Evolutionary conservation across 2,113 vertebrate genomes (phyloP).

Genomic region (Zeus faber): DNA sequence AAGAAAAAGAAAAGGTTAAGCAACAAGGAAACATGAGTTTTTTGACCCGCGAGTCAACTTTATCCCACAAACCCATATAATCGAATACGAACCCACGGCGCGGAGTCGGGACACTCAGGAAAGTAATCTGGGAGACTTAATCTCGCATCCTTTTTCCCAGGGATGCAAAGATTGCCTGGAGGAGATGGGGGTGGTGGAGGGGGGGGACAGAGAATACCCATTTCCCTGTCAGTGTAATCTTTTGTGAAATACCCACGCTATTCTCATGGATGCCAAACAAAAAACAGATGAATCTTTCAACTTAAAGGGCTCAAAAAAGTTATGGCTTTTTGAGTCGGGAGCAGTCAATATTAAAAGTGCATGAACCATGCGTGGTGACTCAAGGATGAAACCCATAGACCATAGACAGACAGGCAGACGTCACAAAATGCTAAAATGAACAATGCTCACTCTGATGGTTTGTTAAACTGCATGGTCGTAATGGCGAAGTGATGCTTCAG

Average conservation of each 20-base stretch:
- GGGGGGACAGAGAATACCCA: conserved; percentile 11
- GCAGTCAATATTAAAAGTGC: no score
- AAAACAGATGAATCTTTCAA: conserved; percentile 31
- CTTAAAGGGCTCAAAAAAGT: not conserved
- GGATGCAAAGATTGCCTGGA: conserved; percentile 19
- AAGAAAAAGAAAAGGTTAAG: not conserved
- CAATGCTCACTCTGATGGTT: no score
- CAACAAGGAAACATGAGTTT: conserved; percentile 12
- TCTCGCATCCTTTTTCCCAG: conserved; percentile 29
- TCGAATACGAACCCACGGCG: conserved; percentile 35
- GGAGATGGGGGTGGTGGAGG: conserved; percentile 5
- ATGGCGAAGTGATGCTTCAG: no score
- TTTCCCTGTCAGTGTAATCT: conserved; percentile 36
- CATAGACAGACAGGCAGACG: no score
- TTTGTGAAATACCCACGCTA: conserved; percentile 18
- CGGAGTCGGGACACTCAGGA: conserved; percentile 21
- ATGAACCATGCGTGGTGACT: no score
- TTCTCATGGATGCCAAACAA: conserved; percentile 36
- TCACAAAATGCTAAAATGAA: no score
- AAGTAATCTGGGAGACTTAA: conserved; percentile 41
- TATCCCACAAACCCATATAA: conserved; percentile 36
- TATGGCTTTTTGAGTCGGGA: not conserved
- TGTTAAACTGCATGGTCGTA: no score
- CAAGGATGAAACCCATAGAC: no score
- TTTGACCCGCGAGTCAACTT: conserved; percentile 42